phyloP scores from a whole-genome alignment of 2,797 vertebrate species.

The Valencia hispanica region DNA sequence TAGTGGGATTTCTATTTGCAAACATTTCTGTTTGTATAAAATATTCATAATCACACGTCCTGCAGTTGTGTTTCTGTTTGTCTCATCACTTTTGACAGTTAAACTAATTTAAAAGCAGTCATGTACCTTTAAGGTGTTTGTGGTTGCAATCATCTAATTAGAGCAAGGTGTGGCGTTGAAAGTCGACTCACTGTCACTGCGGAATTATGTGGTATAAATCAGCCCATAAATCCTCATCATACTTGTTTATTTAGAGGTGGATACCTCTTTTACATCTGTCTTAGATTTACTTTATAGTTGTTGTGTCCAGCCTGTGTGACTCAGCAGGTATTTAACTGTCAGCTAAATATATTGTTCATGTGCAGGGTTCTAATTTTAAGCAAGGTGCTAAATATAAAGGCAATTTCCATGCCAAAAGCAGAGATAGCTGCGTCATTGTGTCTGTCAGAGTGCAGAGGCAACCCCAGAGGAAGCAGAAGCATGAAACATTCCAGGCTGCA shows the following conservation, averaged over 20 bases:
- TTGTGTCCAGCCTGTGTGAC: slow-evolving; percentile 56
- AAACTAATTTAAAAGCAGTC: slow-evolving; percentile 12
- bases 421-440: slow-evolving; percentile 78
- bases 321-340: slow-evolving; percentile 61
- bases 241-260: slow-evolving; percentile 1
- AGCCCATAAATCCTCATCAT: slow-evolving; percentile 3
- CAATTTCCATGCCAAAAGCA: slow-evolving; percentile 82
- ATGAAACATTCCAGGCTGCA: slow-evolving; percentile 34
- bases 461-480: slow-evolving; percentile 34
- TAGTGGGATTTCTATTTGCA: background rate
- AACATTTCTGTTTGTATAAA: background rate
- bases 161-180: slow-evolving; percentile 6
- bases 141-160: slow-evolving; percentile 1
- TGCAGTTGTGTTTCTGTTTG: background rate
- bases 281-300: slow-evolving; percentile 18
- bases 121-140: background rate
- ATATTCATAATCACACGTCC: background rate
- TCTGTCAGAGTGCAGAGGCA: slow-evolving; percentile 52
- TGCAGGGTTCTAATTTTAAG: slow-evolving; percentile 74
- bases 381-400: slow-evolving; percentile 78
- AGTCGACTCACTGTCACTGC: background rate
- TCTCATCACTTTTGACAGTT: background rate
- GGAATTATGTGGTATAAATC: background rate
- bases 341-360: slow-evolving; percentile 64
- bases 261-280: slow-evolving; percentile 10